Conservation (phyloP, 2,113 vertebrate species). For the Condylura cristata region DNA sequence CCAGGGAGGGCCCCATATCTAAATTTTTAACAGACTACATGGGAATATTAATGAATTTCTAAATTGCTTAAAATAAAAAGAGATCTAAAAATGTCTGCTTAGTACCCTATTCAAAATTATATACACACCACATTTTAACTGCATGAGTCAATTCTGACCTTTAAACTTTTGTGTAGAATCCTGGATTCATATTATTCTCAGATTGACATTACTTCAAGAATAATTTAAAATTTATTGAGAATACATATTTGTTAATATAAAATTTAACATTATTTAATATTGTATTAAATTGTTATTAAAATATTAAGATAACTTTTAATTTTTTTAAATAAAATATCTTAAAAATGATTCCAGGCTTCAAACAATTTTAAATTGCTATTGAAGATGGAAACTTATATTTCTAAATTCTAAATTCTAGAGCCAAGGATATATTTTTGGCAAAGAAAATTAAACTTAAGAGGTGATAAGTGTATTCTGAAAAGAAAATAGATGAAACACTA, state of each 20-base stretch:
- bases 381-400: neutral
- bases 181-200: neutral
- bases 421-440: neutral
- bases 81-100: neutral
- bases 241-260: neutral
- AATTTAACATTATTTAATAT: neutral
- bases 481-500: neutral
- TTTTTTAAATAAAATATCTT: conserved; percentile 14
- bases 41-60: neutral
- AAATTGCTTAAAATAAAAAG: neutral
- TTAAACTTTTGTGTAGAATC: neutral
- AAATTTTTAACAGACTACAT: conserved; percentile 5
- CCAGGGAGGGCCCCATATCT: no score
- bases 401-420: neutral
- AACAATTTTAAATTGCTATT: neutral
- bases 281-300: neutral
- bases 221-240: neutral
- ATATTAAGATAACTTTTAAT: neutral
- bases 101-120: neutral
- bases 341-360: neutral
- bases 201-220: neutral
- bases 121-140: neutral
- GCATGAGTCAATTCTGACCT: neutral
- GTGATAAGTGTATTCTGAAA: neutral
- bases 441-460: conserved; percentile 21